Percentiles rank a stretch among this genome's conserved stretches.
Conservation (phyloP, 2,888 invertebrate species). For the Cosmia trapezina region DNA sequence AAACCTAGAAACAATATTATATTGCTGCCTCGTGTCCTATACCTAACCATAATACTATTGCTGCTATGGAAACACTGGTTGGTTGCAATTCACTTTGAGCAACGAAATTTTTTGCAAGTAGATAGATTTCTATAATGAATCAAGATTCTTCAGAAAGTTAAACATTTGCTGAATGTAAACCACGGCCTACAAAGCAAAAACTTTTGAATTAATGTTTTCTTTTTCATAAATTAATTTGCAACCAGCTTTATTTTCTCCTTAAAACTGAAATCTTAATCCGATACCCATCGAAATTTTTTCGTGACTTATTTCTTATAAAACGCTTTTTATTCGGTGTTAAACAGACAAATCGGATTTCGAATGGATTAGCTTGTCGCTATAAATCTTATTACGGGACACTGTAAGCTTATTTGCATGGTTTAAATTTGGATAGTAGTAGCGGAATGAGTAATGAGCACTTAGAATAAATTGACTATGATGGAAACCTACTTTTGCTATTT, state of each 20-base stretch:
- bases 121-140: neutral
- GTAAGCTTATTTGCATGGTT: slow-evolving; percentile 74
- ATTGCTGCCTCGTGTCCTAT: no score
- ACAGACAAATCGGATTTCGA: slow-evolving; percentile 78
- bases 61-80: neutral
- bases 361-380: slow-evolving; percentile 78
- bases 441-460: slow-evolving; percentile 62
- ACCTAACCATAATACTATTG: neutral
- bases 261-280: slow-evolving; percentile 36
- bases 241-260: slow-evolving; percentile 2
- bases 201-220: neutral
- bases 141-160: neutral
- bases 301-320: slow-evolving; percentile 67
- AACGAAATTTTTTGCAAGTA: neutral
- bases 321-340: slow-evolving; percentile 73
- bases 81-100: neutral
- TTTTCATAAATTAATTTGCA: neutral
- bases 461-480: slow-evolving; percentile 58
- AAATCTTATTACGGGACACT: slow-evolving; percentile 76
- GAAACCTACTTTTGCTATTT: slow-evolving; percentile 8
- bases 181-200: neutral
- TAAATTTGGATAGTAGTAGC: slow-evolving; percentile 62
- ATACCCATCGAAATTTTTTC: slow-evolving; percentile 54
- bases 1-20: no score
- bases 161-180: neutral